Evolutionary conservation across 2,113 vertebrate genomes (phyloP), one percentile per base, ranked within the genome.

Genomic region (Maccullochella peelii): DNA sequence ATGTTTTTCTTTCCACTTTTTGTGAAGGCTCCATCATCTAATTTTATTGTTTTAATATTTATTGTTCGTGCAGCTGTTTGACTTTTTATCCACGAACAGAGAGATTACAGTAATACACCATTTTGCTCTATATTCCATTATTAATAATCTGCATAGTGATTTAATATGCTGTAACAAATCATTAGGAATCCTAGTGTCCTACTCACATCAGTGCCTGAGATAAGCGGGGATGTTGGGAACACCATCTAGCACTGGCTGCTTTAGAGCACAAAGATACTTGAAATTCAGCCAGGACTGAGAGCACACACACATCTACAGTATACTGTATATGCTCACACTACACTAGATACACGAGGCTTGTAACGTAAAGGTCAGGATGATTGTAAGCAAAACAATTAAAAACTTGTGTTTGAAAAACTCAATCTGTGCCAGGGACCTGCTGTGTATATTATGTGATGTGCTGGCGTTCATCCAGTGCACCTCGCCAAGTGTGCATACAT

Each of bases 401-500:
- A 77, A 9, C 59, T 30, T 36, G 57, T 59, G 33, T 85, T 9
- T 66, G 71, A 47, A 52, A 54, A 80, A 27, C 20, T 61, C n/a
- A 11, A 36, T 57, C 38, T 42, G 47, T 59, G 69, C 83, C 72
- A 76, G 40, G 27, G 8, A 77, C 21, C 81, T 47, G 69, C 50
- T 77, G 80, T 74, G 65, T 84, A 36, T 47, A 80, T 80, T 71
- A 75, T 7, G 38, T 54, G 78, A 82, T 21, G 2, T 58, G 23
- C 81, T 54, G 88, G 57, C 14, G 1, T 59, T 61, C 40, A 21
- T 71, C 71, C 61, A 79, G 42, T 30, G 52, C 57, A 57, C 69
- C 80, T 72, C 1, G 42, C 86, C 81, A 76, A 86, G 73, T 66
- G 75, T 65, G 75, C 16, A 50, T 61, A 52, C 49, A 76, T 87